Base-by-base conservation (phyloP, 2,797 vertebrate genomes). In the Naso thynnoides region DNA sequence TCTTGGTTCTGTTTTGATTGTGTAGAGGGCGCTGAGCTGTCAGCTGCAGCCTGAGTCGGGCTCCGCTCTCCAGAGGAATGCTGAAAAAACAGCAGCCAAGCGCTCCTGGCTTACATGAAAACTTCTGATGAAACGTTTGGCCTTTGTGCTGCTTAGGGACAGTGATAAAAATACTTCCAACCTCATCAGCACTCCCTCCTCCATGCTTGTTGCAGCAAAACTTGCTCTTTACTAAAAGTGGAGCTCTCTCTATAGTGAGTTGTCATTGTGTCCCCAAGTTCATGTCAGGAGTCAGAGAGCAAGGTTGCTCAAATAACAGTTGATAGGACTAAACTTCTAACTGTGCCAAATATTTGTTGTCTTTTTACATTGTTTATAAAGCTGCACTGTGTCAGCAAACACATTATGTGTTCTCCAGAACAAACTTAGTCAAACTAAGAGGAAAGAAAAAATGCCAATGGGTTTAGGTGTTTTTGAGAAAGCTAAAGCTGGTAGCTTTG, bases 161-260 rank as follows among this genome's bases (percentile, higher is more conserved):
- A 49, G 48, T 0, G 31, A 61, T 76, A 78, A 86, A 84, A 82
- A 83, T 78, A 78, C 60, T 68, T 72, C 44, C 45, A 36, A 42
- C 50, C 44, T 60, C 29, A 62, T 67, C 63, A 56, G 53, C 49
- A 36, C 54, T 44, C 45, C 45, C 45, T 75, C 62, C 52, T 54
- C 60, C 26, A 54, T 62, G 55, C 36, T 48, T 65, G 63, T 63
- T 23, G 64, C 72, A 81, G 65, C 76, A 69, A 69, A 50, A 31
- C 2, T n/a, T 55, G 41, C 66, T 49, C 54, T 45, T 33, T 23
- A 55, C 9, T 50, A 10, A 60, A 56, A 50, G 39, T 21, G 36
- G 5, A 44, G 47, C 53, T 42, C 15, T 65, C 18, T 13, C 41
- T 45, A 14, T 47, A 48, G 13, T 8, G 38, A 68, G 49, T 24